Evolutionary conservation across 1,140 invertebrate species (phyloP), one percentile per base, ranked within the genome.

Genomic region (Drosophila nikananu): DNA sequence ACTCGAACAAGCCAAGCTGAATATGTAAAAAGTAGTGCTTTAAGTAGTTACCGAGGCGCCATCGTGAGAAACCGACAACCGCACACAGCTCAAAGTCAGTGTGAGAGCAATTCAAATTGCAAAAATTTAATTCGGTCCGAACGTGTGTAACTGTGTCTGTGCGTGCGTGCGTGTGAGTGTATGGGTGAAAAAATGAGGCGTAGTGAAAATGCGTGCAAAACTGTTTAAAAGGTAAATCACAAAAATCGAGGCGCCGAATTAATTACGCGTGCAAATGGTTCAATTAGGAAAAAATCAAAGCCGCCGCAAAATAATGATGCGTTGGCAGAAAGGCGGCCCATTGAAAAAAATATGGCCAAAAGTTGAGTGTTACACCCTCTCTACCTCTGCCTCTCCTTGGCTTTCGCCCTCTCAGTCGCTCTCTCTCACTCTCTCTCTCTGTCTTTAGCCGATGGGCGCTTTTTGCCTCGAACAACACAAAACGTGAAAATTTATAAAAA

Each of bases 181-280:
- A 61, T 84, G 60, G 77, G 81, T 90, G 84, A 67, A 90, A 87
- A 87, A 89, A 90, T 90, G 77, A 90, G 84, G 84, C 84, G 84
- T 89, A 89, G 78, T 80, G 81, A 84, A 87, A 75, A 84, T 87
- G 77, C 81, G 81, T 89, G 77, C 80, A 80, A 83, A 83, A 67
- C 65, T 76, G 55, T 79, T 61, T 66, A 81, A 89, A 81, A 90
- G 84, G 78, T 89, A 87, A 74, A 72, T 80, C 42, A 32, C 23
- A 39, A 15, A 63, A 58, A 51, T 65, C 12, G 44, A 61, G 25
- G n/a, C 37, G 32, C 41, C 52, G 63, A 42, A 63, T 73, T 48
- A 55, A 62, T 60, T 62, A 37, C 10, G 41, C 21, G 37, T 35
- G 19, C 52, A 61, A 55, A 48, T 25, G 25, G 15, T 39, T 67